Conservation (phyloP, 2,113 vertebrate species). For the Sitta europaea region DNA sequence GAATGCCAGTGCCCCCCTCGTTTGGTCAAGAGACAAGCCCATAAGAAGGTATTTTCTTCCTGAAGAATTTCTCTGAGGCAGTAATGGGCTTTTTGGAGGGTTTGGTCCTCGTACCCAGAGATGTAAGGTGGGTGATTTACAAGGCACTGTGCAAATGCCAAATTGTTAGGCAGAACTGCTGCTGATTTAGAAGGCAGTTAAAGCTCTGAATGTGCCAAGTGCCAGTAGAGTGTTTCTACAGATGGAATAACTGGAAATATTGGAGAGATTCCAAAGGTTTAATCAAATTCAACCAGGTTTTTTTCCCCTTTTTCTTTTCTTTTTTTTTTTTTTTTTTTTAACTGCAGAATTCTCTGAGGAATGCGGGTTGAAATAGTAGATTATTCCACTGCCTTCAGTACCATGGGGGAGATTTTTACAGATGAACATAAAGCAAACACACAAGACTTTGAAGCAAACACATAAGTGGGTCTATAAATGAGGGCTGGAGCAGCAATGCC, state of each 20-base stretch:
- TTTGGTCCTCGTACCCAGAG: not conserved
- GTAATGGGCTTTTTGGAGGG: conserved; percentile 36
- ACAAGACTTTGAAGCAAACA: not conserved
- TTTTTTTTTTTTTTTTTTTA: not conserved
- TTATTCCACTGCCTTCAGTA: conserved; percentile 54
- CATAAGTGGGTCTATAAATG: accelerated
- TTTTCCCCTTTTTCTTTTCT: not conserved
- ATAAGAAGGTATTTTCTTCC: not conserved
- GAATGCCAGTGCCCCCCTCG: not conserved
- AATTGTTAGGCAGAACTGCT: conserved; percentile 68
- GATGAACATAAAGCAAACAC: not conserved
- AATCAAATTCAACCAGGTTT: conserved; percentile 66
- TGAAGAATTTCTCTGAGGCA: not conserved
- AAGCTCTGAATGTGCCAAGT: conserved; percentile 68
- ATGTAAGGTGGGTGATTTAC: conserved; percentile 65
- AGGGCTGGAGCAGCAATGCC: not conserved
- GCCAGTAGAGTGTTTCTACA: conserved; percentile 70
- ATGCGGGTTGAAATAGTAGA: conserved; percentile 35
- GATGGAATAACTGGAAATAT: conserved; percentile 74
- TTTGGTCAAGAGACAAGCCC: not conserved
- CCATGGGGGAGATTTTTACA: not conserved
- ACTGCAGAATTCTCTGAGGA: conserved; percentile 56
- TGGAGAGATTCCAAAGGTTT: conserved; percentile 68
- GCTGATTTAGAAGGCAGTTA: conserved; percentile 71
- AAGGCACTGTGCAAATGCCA: conserved; percentile 67